Conservation (phyloP, 2,888 invertebrate species). For the Hartigia nigra region DNA sequence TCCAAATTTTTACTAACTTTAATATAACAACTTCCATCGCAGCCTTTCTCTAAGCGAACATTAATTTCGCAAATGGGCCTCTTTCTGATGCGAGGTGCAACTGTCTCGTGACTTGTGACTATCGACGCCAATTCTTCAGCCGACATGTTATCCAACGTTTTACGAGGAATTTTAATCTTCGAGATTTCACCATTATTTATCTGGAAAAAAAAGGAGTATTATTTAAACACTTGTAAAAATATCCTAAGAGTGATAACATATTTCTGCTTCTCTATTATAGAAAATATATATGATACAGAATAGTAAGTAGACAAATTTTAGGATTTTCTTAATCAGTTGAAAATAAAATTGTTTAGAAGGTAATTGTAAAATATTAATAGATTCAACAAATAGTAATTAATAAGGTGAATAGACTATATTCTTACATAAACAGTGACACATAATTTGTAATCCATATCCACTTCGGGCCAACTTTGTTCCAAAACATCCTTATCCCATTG, state of each 20-base stretch:
- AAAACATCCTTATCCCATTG: conserved; percentile 78
- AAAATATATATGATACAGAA: conserved; percentile 14
- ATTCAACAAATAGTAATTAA: too few relatives aligned
- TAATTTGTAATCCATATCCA: conserved; percentile 77
- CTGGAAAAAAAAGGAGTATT: conserved; percentile 50
- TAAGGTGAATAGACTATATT: too few relatives aligned
- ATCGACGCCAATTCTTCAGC: conserved; percentile 69
- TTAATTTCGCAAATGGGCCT: neutral
- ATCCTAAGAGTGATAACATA: neutral
- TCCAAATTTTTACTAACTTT: conserved; percentile 6
- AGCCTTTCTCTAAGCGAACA: conserved; percentile 22
- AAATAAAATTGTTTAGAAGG: neutral
- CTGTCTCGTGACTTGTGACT: conserved; percentile 49
- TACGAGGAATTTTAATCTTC: conserved; percentile 68
- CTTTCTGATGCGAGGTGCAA: too few relatives aligned
- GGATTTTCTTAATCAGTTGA: neutral
- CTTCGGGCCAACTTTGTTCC: conserved; percentile 82
- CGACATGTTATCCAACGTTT: conserved; percentile 68
- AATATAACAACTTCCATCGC: conserved; percentile 20
- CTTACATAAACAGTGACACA: conserved; percentile 75
- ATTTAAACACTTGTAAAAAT: conserved; percentile 13
- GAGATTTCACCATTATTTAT: conserved; percentile 69
- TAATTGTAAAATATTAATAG: too few relatives aligned
- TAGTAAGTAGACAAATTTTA: conserved; percentile 7
- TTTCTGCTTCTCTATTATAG: conserved; percentile 17